Evolutionary conservation across 2,888 invertebrate species (phyloP).

Genomic region (Frankliniella intonsa): DNA sequence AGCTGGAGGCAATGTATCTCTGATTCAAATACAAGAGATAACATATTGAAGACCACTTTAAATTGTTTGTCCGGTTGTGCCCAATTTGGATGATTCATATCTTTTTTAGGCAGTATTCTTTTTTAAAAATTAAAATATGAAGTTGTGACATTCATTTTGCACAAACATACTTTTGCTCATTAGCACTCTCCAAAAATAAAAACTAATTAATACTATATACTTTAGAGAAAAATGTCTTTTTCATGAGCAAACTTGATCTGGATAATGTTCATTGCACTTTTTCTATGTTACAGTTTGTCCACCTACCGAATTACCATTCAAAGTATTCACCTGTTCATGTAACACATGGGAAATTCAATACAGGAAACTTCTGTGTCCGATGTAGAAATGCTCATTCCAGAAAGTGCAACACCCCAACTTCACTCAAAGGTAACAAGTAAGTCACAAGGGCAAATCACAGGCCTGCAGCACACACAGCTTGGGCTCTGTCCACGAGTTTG

Average conservation of each 20-base stretch:
- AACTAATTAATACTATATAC: conserved; percentile 2
- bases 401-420: too few species aligned
- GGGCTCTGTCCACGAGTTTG: background rate
- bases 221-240: background rate
- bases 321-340: too few species aligned
- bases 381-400: too few species aligned
- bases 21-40: background rate
- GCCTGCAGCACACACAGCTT: background rate
- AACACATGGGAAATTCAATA: too few species aligned
- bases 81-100: background rate
- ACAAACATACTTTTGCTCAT: background rate
- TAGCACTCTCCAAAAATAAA: conserved; percentile 21
- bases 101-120: background rate
- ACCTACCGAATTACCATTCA: too few species aligned
- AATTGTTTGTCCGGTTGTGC: background rate
- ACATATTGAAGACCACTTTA: background rate
- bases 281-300: too few species aligned
- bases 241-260: conserved; percentile 24
- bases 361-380: too few species aligned
- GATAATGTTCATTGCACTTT: background rate
- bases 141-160: background rate
- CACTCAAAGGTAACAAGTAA: too few species aligned
- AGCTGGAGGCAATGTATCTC: background rate
- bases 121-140: background rate
- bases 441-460: too few species aligned